A percentile compares a stretch with the other conserved stretches of the same genome.
These are phyloP conservation scores for Battus philenor DNA, from an alignment of 1,140 invertebrate species.

Conservation along the genomic window DNA sequence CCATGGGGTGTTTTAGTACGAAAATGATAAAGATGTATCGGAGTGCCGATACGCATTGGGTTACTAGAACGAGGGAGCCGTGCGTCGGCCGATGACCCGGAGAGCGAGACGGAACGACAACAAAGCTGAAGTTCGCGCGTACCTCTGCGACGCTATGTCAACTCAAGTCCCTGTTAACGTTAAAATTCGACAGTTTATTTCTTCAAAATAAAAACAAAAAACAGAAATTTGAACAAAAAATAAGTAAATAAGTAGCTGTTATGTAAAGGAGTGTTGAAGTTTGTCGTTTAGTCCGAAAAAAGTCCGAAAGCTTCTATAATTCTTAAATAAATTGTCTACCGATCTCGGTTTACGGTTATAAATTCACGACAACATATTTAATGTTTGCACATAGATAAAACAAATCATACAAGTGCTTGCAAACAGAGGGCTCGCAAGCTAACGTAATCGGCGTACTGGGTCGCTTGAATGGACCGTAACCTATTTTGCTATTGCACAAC, in stretches of 20 bases:
- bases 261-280: no score
- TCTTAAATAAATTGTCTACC: no score
- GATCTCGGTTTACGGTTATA: background rate
- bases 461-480: slow-evolving; percentile 53
- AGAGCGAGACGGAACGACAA: slow-evolving; percentile 69
- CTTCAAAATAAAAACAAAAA: background rate
- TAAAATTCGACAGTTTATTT: no score
- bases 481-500: slow-evolving; percentile 61
- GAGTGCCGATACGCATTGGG: slow-evolving; percentile 55
- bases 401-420: slow-evolving; percentile 3
- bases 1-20: slow-evolving; percentile 17
- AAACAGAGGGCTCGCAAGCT: slow-evolving; percentile 47
- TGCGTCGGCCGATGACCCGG: slow-evolving; percentile 64
- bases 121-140: slow-evolving; percentile 69
- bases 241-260: no score
- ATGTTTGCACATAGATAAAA: slow-evolving; percentile 1
- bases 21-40: slow-evolving; percentile 43
- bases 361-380: background rate
- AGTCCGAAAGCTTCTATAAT: no score
- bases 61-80: slow-evolving; percentile 67
- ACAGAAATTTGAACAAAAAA: no score
- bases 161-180: slow-evolving; percentile 2
- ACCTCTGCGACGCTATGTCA: slow-evolving; percentile 32
- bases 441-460: slow-evolving; percentile 43
- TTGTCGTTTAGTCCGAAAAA: no score